Evolutionary conservation across 2,113 vertebrate species (phyloP).

Genomic region (Chrysemys picta): DNA sequence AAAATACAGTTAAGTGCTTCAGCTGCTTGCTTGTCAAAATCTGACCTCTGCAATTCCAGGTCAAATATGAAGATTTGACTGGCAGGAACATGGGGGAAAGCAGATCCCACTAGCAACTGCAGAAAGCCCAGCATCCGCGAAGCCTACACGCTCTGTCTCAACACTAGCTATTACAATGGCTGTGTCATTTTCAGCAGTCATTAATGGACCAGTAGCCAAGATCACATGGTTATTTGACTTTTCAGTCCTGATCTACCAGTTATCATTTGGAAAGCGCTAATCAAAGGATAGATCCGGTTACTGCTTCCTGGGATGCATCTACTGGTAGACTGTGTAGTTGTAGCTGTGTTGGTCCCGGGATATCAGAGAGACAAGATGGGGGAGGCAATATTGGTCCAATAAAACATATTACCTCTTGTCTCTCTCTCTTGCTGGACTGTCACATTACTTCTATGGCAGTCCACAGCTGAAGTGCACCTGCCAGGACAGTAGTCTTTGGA

Average conservation of each 20-base stretch:
- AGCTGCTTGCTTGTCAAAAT: neutral
- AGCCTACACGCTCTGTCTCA: accelerated
- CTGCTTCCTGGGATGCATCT: neutral
- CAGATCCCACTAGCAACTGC: neutral
- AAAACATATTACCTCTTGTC: neutral
- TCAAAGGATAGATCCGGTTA: neutral
- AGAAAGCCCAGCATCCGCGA: neutral
- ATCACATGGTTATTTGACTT: neutral
- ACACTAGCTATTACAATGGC: neutral
- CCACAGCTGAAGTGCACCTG: accelerated
- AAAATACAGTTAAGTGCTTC: neutral
- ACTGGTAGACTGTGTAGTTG: neutral
- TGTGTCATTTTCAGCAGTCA: accelerated
- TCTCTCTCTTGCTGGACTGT: neutral
- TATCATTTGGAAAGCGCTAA: neutral
- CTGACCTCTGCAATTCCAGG: neutral
- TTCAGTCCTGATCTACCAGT: neutral
- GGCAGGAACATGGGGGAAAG: neutral
- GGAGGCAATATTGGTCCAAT: neutral
- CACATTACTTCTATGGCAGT: neutral
- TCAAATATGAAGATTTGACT: neutral
- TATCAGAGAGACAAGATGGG: neutral
- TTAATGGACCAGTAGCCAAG: neutral
- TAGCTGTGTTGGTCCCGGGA: neutral
- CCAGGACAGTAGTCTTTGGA: neutral